Evolutionary conservation across 2,797 vertebrate genomes (phyloP), one percentile per base, ranked within the genome.

Genomic region (Gadopsis bispinosus): DNA sequence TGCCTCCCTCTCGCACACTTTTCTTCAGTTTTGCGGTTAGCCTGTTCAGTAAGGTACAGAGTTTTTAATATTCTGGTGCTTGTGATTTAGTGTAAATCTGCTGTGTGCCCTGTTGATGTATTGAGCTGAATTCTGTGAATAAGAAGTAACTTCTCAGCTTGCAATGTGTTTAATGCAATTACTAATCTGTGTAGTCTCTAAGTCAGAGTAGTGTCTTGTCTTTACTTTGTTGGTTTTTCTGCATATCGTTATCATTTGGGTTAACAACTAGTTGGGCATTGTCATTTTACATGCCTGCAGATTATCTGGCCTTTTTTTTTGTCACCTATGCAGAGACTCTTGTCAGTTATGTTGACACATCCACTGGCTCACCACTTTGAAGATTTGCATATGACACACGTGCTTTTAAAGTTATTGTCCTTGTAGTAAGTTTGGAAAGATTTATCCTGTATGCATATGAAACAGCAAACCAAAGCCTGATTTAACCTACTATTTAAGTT

Each of bases 251-350:
- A 59, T 58, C 22, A 72, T 63, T 55, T 70, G 59, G 47, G 79
- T 75, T 73, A 73, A 45, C 64, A 75, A 11, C 76, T 60, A 48
- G 17, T 41, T 74, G 39, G 83, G 62, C 31, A 62, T 65, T 58
- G 89, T 73, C 67, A 43, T 62, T 47, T 77, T 62, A 79, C 77
- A 91, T 93, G 88, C 88, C 80, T 84, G 64, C 68, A 73, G 86
- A 92, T 91, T 91, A 81, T 83, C 80, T 84, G 69, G 73, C 70
- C 79, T 70, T 87, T 90, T 63, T 78, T 77, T 79, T 78, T 87
- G 85, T 87, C 90, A 90, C 81, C 86, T 90, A 83, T 83, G 84
- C 74, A 43, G 73, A 86, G 82, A 83, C 81, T 88, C 79, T 79
- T 53, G 35, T 77, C 68, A 78, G 67, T 77, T 83, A 87, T 87